Evolutionary conservation across 1,140 invertebrate genomes (phyloP).

Genomic region (Venustaconcha ellipsiformis): DNA sequence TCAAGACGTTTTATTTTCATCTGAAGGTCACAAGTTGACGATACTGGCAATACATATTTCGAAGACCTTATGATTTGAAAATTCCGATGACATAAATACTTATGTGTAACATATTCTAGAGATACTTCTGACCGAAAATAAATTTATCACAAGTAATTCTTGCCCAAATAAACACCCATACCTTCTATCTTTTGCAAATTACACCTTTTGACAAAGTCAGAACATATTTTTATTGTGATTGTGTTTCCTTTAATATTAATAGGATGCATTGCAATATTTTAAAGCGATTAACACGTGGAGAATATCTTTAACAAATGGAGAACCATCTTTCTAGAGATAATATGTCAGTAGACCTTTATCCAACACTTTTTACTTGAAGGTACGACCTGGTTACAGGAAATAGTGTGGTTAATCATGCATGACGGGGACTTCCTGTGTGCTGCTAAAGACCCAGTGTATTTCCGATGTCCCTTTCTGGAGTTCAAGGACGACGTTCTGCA

Average conservation of each 20-base stretch:
- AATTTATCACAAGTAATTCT: too few species aligned
- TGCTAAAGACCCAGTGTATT: conserved; percentile 75
- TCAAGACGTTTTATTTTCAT: too few species aligned
- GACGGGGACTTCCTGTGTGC: conserved; percentile 81
- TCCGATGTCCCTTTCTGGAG: conserved; percentile 75
- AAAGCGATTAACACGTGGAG: background rate
- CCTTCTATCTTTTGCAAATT: too few species aligned
- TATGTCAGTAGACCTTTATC: background rate
- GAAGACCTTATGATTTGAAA: too few species aligned
- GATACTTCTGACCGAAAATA: too few species aligned
- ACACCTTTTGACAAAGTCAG: background rate
- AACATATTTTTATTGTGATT: background rate
- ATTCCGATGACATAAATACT: too few species aligned
- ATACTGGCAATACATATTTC: too few species aligned
- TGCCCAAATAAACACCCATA: too few species aligned
- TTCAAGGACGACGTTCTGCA: conserved; percentile 66
- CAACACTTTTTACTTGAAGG: conserved; percentile 71
- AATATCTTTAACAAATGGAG: background rate
- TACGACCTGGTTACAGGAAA: conserved; percentile 90
- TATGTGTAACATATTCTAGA: too few species aligned
- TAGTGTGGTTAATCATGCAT: conserved; percentile 87
- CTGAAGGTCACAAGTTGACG: too few species aligned
- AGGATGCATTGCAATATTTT: background rate
- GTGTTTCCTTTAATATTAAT: background rate
- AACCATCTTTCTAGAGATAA: background rate